These are phyloP conservation scores for Tryphoninae sp. DNA, from an alignment of 2,888 invertebrate genomes.

Conservation along the genomic window DNA sequence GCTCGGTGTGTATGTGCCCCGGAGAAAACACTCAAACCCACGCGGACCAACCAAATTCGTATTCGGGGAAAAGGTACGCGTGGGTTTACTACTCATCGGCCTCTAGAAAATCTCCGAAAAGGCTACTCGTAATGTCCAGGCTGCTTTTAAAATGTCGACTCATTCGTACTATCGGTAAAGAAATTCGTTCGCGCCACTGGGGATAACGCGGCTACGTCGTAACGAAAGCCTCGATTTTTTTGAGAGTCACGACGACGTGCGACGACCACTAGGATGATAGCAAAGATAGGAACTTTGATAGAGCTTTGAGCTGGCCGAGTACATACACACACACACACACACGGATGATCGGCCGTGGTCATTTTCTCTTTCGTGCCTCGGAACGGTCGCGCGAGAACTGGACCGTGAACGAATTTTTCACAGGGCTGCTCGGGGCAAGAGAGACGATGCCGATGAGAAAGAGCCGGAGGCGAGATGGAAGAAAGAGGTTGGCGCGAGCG, in stretches of 20 bases:
- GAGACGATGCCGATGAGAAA: conserved; percentile 47
- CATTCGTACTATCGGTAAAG: too few relatives aligned
- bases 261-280: too few relatives aligned
- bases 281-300: too few relatives aligned
- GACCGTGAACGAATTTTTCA: conserved; percentile 64
- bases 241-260: too few relatives aligned
- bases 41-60: neutral
- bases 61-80: neutral
- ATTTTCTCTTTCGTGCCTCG: conserved; percentile 18
- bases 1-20: neutral
- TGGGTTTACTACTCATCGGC: neutral
- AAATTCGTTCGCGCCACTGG: too few relatives aligned
- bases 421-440: conserved; percentile 43
- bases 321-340: conserved; percentile 41
- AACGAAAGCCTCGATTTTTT: too few relatives aligned
- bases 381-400: conserved; percentile 51
- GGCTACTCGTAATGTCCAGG: neutral
- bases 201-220: too few relatives aligned
- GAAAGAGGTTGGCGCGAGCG: conserved; percentile 39
- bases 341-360: conserved; percentile 19
- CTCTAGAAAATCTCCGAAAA: neutral
- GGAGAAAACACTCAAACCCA: neutral
- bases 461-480: conserved; percentile 26
- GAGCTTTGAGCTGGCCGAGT: neutral
- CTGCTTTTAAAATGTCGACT: neutral